Conservation (phyloP, 1,140 invertebrate species). For the Drosophila burlai region DNA sequence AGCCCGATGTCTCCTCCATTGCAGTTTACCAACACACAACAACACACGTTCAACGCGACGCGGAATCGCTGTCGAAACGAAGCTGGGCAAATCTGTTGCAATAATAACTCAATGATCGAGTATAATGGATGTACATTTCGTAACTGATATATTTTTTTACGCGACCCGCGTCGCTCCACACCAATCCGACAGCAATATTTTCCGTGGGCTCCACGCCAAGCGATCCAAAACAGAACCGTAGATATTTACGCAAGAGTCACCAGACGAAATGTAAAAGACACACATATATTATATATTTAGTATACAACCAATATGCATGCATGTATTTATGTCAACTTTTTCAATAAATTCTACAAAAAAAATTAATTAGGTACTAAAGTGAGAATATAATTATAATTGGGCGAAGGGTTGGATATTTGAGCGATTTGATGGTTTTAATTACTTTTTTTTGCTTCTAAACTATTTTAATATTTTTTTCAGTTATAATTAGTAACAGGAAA, state of each 20-base stretch:
- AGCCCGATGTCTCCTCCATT: neutral
- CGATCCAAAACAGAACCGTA: constrained; percentile 58
- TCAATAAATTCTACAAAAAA: constrained; percentile 84
- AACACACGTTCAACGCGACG: constrained; percentile 12
- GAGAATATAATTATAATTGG: neutral
- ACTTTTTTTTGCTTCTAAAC: no score
- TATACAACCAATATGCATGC: constrained; percentile 85
- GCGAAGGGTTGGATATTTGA: neutral
- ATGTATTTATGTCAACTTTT: constrained; percentile 85
- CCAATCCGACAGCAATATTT: constrained; percentile 58
- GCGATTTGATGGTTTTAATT: no score
- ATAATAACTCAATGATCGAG: constrained; percentile 64
- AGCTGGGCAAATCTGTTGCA: constrained; percentile 78
- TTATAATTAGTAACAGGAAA: no score
- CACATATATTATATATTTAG: constrained; percentile 82
- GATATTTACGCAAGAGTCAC: constrained; percentile 72
- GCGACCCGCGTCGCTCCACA: constrained; percentile 53
- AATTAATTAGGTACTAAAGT: constrained; percentile 13
- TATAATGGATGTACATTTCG: constrained; percentile 62
- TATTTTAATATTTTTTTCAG: no score
- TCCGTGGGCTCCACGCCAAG: constrained; percentile 33
- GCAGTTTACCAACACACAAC: constrained; percentile 27
- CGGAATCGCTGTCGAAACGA: constrained; percentile 22
- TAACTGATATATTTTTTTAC: constrained; percentile 77
- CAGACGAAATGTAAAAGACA: constrained; percentile 69